Evolutionary conservation across 2,113 vertebrate species (phyloP).

Genomic region (Catharus bicknelli): DNA sequence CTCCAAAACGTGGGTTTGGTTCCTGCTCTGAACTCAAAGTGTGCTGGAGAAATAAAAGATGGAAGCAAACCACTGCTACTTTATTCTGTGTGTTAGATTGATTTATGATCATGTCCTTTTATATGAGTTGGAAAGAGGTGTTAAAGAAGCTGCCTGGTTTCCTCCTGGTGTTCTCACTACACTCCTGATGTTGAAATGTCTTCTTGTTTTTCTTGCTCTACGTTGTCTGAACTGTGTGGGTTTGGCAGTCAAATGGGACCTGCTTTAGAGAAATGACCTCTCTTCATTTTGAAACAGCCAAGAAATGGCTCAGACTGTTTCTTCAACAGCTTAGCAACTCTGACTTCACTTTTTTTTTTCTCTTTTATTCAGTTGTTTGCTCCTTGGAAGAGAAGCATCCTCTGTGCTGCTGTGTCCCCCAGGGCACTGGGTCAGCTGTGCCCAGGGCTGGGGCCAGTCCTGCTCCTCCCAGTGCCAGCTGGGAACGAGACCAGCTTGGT

Average conservation of each 20-base stretch:
- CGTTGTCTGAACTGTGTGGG: background rate
- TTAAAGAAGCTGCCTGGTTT: background rate
- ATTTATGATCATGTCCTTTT: background rate
- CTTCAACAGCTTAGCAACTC: background rate
- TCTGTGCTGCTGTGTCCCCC: fast-evolving
- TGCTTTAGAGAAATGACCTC: background rate
- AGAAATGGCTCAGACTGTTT: background rate
- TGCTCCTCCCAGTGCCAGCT: background rate
- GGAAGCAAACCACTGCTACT: background rate
- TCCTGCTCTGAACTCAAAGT: background rate
- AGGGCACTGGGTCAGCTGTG: background rate
- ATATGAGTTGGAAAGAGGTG: background rate
- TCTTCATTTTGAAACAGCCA: background rate
- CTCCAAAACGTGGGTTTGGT: background rate
- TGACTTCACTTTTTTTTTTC: background rate
- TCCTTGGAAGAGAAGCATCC: background rate
- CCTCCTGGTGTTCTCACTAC: background rate
- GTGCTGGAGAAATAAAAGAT: background rate
- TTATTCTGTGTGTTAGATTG: background rate
- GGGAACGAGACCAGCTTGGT: background rate
- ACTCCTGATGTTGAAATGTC: fast-evolving
- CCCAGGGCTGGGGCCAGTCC: background rate
- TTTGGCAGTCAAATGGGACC: background rate
- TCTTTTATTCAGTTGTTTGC: background rate
- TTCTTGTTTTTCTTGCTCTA: background rate